Evolutionary conservation across 2,888 invertebrate genomes (phyloP), one percentile per base, ranked within the genome.

Genomic region (Brachylomia viminalis): DNA sequence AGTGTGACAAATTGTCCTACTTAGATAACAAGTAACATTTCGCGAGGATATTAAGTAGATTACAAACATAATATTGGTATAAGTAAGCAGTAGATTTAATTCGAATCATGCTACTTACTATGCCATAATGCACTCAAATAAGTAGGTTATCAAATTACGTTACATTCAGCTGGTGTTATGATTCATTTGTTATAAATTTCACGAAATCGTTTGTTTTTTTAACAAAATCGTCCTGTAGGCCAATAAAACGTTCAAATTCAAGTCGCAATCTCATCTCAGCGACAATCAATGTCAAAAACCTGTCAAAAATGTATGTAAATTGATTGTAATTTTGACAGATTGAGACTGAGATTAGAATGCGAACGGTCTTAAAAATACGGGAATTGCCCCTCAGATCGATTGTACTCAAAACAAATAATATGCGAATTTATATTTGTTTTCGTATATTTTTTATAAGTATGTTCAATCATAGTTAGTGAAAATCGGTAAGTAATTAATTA

Each of bases 1-100:
- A 70, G 38, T n/a, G 61, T 67, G 54, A 68, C 76, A 64, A 62
- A 56, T 61, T 75, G 72, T 0, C 33, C 83, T 38, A 81, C 38
- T 70, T 70, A 69, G 83, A 83, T 83, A 81, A 78, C 65, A 45
- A 59, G 13, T 66, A 54, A 54, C 45, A 70, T 81, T 77, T 70
- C 56, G 30, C 62, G 58, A 72, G 54, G 20, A 70, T 72, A 61
- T 20, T 54, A 77, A 64, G 59, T 81, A 66, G 77, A 65, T 78
- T 72, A 69, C 56, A 33, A 20, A 68, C 69, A 73, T 68, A 47
- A 52, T 42, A 52, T 56, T 82, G 27, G 58, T 75, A 42, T 72
- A 67, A 27, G 65, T 61, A 58, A 65, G 52, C 27, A 58, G n/a
- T 67, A 15, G 27, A 75, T 79, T 71, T 75, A 58, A 52, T 75